phyloP scores from a whole-genome alignment of 2,113 vertebrate species.

The Ammodytes dubius region DNA sequence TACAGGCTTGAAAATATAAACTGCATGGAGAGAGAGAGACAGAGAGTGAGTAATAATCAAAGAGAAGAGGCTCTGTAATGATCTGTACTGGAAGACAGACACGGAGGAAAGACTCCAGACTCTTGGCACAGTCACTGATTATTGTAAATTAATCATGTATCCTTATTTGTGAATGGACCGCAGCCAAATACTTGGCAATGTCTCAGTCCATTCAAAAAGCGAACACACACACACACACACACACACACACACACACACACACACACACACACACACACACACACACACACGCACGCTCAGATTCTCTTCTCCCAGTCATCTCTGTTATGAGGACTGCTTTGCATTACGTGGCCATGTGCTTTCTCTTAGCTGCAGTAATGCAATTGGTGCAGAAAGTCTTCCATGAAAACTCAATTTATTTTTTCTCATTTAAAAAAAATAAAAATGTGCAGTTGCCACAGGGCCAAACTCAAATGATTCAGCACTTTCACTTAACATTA shows the following conservation, averaged over 20 bases:
- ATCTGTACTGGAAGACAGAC: neutral
- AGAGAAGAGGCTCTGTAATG: neutral
- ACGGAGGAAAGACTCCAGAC: neutral
- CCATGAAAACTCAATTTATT: constrained; percentile 43
- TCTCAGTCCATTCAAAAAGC: constrained; percentile 48
- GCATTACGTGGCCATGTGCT: constrained; percentile 66
- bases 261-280: neutral
- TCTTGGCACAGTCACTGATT: constrained; percentile 10
- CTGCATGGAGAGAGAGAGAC: neutral
- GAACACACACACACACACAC: neutral
- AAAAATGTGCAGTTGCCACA: constrained; percentile 28
- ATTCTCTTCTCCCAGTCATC: constrained; percentile 18
- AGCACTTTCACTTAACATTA: constrained; percentile 56
- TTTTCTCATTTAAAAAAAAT: too few relatives aligned
- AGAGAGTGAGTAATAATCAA: neutral
- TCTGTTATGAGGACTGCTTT: constrained; percentile 54
- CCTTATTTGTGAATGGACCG: constrained; percentile 30
- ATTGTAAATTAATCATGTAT: constrained; percentile 31
- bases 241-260: neutral
- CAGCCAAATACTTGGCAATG: constrained; percentile 36
- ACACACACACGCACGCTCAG: neutral
- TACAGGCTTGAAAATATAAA: neutral
- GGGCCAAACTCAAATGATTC: constrained; percentile 57
- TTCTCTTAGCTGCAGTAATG: constrained; percentile 68
- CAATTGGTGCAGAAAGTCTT: constrained; percentile 54